These are phyloP conservation scores for Tichodroma muraria DNA, from an alignment of 2,113 vertebrate species.

Conservation along the genomic window DNA sequence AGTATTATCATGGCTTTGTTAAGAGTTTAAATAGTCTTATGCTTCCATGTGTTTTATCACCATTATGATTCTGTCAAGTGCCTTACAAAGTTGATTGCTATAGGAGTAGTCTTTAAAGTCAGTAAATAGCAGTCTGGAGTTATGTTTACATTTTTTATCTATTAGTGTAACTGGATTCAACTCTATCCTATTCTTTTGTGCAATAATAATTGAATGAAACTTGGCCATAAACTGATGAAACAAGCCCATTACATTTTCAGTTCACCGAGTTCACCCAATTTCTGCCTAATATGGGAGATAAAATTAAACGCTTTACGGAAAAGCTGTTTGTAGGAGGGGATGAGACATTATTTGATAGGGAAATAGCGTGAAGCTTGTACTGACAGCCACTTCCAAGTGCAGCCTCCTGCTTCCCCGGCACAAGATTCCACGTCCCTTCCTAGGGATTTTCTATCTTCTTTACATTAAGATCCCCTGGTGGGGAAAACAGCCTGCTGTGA, in stretches of 20 bases:
- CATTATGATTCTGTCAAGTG: constrained; percentile 76
- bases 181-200: constrained; percentile 9
- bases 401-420: neutral
- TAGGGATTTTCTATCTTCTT: constrained; percentile 29
- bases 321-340: constrained; percentile 22
- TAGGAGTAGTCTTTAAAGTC: constrained; percentile 62
- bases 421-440: neutral
- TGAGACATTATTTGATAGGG: neutral
- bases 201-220: constrained; percentile 21
- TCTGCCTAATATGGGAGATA: neutral
- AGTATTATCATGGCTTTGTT: constrained; percentile 83
- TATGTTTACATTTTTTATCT: constrained; percentile 63
- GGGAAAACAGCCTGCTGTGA: constrained; percentile 23
- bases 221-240: neutral
- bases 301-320: neutral
- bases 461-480: neutral
- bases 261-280: constrained; percentile 16
- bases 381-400: constrained; percentile 12
- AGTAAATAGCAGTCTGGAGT: constrained; percentile 68
- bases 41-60: constrained; percentile 77
- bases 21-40: constrained; percentile 77
- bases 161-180: constrained; percentile 38
- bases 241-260: constrained; percentile 12
- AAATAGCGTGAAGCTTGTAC: neutral
- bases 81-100: constrained; percentile 74